Conservation (phyloP, 2,113 vertebrate genomes). For the Atlantisia rogersi region DNA sequence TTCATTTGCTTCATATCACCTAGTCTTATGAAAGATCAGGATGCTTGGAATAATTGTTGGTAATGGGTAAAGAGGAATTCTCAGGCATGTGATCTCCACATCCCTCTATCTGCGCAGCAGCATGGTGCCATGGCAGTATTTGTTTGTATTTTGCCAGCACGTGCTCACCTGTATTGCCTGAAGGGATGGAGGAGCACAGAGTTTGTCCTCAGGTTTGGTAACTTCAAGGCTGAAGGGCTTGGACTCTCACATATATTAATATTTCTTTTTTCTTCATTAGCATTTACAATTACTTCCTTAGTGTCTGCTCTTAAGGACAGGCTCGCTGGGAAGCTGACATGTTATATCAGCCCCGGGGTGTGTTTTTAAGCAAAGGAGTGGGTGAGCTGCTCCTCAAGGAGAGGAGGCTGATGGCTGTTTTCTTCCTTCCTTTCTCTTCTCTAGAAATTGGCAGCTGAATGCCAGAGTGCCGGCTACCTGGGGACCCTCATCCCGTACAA, state of each 20-base stretch:
- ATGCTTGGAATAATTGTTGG: background rate
- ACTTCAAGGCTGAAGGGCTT: background rate
- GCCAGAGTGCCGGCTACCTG: conserved; percentile 91
- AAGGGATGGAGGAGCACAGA: background rate
- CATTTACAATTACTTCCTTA: background rate
- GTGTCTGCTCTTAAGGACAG: background rate
- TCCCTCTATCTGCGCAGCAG: background rate
- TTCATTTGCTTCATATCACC: background rate
- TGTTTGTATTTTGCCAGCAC: background rate
- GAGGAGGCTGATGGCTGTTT: conserved; percentile 23
- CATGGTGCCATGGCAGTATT: too few species aligned
- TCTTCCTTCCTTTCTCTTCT: background rate
- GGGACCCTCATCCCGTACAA: conserved; percentile 93
- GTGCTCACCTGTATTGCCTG: background rate
- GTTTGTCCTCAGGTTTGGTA: background rate
- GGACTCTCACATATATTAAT: background rate
- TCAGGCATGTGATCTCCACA: background rate
- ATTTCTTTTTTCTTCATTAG: background rate
- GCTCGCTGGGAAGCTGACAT: background rate
- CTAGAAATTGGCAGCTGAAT: conserved; percentile 93
- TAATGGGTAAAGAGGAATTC: background rate
- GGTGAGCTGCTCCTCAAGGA: background rate
- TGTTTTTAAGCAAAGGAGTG: background rate
- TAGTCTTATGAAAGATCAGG: background rate
- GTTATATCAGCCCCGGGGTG: background rate